These are phyloP conservation scores for Nymphalis polychloros DNA, from an alignment of 2,888 invertebrate species.

Conservation along the genomic window DNA sequence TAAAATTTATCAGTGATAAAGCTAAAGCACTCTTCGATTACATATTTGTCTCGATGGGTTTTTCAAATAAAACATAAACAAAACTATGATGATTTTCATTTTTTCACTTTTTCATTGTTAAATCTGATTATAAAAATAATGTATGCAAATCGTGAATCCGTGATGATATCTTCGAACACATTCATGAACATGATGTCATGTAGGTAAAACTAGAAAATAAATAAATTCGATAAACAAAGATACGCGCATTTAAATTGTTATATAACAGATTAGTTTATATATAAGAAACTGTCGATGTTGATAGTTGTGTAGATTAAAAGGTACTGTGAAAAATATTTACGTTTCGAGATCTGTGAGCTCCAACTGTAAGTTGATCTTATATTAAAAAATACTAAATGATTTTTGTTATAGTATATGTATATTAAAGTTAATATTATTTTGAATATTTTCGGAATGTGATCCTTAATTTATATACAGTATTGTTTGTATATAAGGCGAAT, in stretches of 20 bases:
- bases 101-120: no score
- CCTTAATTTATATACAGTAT: no score
- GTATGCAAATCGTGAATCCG: slow-evolving; percentile 24
- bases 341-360: background rate
- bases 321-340: background rate
- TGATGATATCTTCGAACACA: slow-evolving; percentile 22
- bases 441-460: no score
- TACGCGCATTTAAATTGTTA: slow-evolving; percentile 10
- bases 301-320: background rate
- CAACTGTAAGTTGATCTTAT: background rate
- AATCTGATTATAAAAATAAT: slow-evolving; percentile 4
- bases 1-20: background rate
- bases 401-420: no score
- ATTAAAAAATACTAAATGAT: no score
- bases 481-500: no score
- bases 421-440: no score
- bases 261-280: background rate
- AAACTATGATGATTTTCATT: background rate
- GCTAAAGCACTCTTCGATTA: background rate
- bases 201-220: slow-evolving; percentile 13
- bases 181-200: slow-evolving; percentile 27
- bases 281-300: background rate
- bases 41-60: background rate
- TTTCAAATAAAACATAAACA: background rate
- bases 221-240: slow-evolving; percentile 19